Evolutionary conservation across 1,140 invertebrate genomes (phyloP).

Genomic region (Popillia japonica): DNA sequence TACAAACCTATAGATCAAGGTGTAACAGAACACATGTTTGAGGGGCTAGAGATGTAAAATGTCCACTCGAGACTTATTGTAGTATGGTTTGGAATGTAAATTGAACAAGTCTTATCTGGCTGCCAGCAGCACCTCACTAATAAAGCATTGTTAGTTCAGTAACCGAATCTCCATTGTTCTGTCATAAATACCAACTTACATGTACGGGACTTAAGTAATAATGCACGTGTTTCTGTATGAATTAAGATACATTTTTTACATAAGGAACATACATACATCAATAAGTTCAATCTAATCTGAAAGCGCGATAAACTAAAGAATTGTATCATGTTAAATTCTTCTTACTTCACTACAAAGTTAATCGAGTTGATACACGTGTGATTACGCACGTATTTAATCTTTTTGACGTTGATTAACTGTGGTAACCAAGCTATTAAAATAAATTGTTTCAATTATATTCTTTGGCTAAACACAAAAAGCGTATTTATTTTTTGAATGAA

Average conservation of each 20-base stretch:
- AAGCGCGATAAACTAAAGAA: background rate
- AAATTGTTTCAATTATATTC: too few relatives aligned
- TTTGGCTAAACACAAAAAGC: too few relatives aligned
- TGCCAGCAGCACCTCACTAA: constrained; percentile 56
- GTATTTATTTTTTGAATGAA: too few relatives aligned
- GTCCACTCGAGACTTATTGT: constrained; percentile 55
- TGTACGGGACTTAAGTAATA: constrained; percentile 40
- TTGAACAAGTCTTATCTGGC: constrained; percentile 57
- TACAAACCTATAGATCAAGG: constrained; percentile 43
- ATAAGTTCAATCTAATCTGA: background rate
- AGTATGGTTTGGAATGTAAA: constrained; percentile 56
- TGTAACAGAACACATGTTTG: constrained; percentile 46
- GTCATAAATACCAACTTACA: constrained; percentile 50
- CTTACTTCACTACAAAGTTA: too few relatives aligned
- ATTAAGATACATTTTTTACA: constrained; percentile 12
- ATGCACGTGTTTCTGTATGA: constrained; percentile 32
- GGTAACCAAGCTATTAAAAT: too few relatives aligned
- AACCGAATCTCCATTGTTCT: constrained; percentile 56
- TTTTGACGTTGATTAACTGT: too few relatives aligned
- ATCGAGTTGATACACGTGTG: too few relatives aligned
- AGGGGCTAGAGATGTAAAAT: constrained; percentile 53
- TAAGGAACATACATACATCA: background rate
- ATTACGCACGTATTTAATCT: too few relatives aligned
- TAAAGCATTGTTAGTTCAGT: constrained; percentile 58
- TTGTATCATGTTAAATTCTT: too few relatives aligned